Percentiles rank a stretch among this genome's conserved stretches.
phyloP scores from a whole-genome alignment of 2,888 invertebrate genomes.

The Heteromurus nitidus region DNA sequence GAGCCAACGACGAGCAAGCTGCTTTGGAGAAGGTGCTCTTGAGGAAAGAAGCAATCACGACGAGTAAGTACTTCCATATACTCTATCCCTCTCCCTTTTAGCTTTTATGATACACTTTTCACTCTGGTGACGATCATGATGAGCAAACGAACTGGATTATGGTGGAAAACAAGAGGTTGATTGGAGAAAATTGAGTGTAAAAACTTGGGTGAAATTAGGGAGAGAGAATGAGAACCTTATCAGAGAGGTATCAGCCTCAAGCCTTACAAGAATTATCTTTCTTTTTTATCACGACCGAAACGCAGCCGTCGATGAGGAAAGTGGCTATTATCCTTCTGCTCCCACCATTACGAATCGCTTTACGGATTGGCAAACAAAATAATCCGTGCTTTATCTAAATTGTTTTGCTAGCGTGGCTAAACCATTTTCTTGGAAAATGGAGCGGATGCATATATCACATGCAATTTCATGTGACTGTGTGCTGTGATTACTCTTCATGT shows the following conservation, averaged over 20 bases:
- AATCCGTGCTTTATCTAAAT: slow-evolving; percentile 50
- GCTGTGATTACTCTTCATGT: too few relatives aligned
- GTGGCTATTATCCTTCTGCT: neutral
- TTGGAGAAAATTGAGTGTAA: too few relatives aligned
- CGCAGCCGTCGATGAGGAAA: too few relatives aligned
- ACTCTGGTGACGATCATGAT: slow-evolving; percentile 19
- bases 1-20: slow-evolving; percentile 53
- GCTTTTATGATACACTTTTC: too few relatives aligned
- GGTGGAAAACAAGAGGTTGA: too few relatives aligned
- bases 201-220: slow-evolving; percentile 18
- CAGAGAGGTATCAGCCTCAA: neutral
- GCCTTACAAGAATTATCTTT: neutral
- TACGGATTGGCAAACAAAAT: slow-evolving; percentile 53
- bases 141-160: slow-evolving; percentile 27
- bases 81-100: too few relatives aligned
- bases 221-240: neutral
- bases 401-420: slow-evolving; percentile 28
- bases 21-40: slow-evolving; percentile 59
- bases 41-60: slow-evolving; percentile 46
- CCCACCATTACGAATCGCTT: neutral
- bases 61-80: slow-evolving; percentile 53
- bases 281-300: slow-evolving; percentile 14
- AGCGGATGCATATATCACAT: neutral
- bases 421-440: slow-evolving; percentile 4
- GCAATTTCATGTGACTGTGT: too few relatives aligned